These are phyloP conservation scores for Pachydiplax longipennis DNA, from an alignment of 2,888 invertebrate genomes.

Conservation along the genomic window DNA sequence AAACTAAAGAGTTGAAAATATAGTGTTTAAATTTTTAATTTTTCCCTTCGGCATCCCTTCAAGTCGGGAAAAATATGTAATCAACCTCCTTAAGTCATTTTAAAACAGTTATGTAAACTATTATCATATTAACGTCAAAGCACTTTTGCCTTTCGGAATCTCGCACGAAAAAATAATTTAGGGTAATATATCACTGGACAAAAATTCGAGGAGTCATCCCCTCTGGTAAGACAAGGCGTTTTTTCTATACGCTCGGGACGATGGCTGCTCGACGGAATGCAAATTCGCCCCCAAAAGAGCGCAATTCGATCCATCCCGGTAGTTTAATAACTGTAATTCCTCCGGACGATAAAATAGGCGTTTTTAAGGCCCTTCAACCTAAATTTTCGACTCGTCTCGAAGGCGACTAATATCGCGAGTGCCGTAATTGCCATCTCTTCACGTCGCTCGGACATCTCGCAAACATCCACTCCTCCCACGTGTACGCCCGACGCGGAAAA, in stretches of 20 bases:
- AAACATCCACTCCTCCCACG: neutral
- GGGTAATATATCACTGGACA: too few species aligned
- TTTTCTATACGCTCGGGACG: neutral
- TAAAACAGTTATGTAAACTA: too few species aligned
- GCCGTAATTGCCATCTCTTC: neutral
- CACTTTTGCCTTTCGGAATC: too few species aligned
- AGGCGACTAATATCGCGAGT: neutral
- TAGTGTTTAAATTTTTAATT: too few species aligned
- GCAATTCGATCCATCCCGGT: neutral
- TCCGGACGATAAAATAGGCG: neutral
- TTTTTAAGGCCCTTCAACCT: slow-evolving; percentile 5
- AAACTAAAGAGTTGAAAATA: too few species aligned
- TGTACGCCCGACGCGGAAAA: neutral
- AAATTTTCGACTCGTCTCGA: neutral
- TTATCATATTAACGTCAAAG: too few species aligned
- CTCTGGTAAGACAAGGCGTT: too few species aligned
- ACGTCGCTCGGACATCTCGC: neutral
- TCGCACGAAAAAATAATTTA: too few species aligned
- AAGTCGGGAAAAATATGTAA: too few species aligned
- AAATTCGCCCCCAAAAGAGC: neutral
- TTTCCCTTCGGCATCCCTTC: too few species aligned
- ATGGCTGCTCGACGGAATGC: neutral
- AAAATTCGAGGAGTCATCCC: too few species aligned
- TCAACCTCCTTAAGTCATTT: too few species aligned
- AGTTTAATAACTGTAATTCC: neutral